Evolutionary conservation across 2,888 invertebrate genomes (phyloP).

Genomic region (Carterocephalus palaemon): DNA sequence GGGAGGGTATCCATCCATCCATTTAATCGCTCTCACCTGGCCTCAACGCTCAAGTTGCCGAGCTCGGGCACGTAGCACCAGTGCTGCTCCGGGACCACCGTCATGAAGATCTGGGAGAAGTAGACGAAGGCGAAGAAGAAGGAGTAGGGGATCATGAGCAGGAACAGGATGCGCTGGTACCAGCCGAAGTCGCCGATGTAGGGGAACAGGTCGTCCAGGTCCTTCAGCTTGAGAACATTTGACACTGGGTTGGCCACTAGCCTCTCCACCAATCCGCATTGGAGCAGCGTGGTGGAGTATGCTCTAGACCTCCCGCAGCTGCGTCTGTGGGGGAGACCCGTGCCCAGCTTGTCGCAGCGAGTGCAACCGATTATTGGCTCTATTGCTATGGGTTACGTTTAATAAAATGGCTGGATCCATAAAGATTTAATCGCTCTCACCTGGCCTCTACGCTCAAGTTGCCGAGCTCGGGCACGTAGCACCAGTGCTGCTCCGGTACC

Average conservation of each 20-base stretch:
- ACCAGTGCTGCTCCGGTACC: slow-evolving; percentile 65
- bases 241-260: no score
- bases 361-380: no score
- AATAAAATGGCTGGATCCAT: no score
- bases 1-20: no score
- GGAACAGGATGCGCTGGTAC: slow-evolving; percentile 67
- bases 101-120: slow-evolving; percentile 72
- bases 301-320: no score
- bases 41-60: slow-evolving; percentile 48
- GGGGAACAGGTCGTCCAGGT: slow-evolving; percentile 64
- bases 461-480: slow-evolving; percentile 49
- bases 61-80: slow-evolving; percentile 62
- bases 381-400: no score
- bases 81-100: slow-evolving; percentile 58
- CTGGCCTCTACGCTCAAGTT: slow-evolving; percentile 53
- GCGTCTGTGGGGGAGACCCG: no score
- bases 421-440: no score
- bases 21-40: no score
- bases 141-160: slow-evolving; percentile 67
- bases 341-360: no score
- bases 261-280: no score
- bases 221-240: slow-evolving; percentile 53
- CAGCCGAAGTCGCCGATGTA: slow-evolving; percentile 68
- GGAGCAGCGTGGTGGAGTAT: no score
- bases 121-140: slow-evolving; percentile 73